Conservation (phyloP, 2,113 vertebrate genomes). For the Rhadina sibilatrix region DNA sequence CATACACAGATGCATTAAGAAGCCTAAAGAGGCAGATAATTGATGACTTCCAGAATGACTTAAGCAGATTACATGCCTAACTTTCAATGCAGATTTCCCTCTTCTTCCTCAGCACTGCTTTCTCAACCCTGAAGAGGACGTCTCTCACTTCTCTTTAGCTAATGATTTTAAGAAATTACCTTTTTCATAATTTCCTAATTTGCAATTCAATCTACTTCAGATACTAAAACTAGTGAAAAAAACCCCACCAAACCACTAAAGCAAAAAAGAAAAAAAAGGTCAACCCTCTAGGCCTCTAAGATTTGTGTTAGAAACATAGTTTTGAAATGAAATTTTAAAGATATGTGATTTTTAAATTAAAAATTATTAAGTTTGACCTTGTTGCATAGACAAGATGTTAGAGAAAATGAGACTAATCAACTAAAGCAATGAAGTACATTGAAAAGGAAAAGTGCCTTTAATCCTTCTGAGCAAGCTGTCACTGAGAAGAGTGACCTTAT, state of each 20-base stretch:
- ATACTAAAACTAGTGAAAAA: background rate
- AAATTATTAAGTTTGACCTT: background rate
- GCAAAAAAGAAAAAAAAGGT: background rate
- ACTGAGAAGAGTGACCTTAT: background rate
- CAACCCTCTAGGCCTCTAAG: background rate
- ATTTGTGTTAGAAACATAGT: background rate
- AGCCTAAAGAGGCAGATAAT: background rate
- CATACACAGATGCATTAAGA: background rate
- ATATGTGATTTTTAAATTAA: background rate
- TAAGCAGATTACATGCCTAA: slow-evolving; percentile 8
- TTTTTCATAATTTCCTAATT: background rate
- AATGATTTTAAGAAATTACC: background rate
- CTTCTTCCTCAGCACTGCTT: background rate
- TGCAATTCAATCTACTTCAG: background rate
- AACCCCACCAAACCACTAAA: background rate
- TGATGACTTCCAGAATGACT: slow-evolving; percentile 5
- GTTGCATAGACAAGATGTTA: background rate
- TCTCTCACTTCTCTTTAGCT: background rate
- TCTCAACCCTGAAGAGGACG: background rate
- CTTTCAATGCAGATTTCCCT: background rate
- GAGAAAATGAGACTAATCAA: background rate
- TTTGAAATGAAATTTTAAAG: background rate
- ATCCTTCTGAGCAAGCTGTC: background rate
- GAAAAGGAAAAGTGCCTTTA: background rate
- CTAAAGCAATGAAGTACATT: background rate